Evolutionary conservation across 2,888 invertebrate species (phyloP), one percentile per base, ranked within the genome.

Genomic region (Lysandra bellargus): DNA sequence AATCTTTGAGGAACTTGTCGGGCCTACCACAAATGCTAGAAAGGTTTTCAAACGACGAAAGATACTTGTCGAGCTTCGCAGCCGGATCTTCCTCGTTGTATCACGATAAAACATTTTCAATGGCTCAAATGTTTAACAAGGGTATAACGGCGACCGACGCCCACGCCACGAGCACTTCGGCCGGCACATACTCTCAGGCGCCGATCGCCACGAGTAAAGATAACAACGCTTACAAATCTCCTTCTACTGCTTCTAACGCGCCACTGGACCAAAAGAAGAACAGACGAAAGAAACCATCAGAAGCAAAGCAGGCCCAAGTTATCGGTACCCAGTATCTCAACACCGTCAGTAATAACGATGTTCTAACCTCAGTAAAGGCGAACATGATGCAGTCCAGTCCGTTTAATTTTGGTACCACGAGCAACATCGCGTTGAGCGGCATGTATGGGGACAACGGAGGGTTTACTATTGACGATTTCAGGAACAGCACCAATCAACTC

Each of bases 321-420:
- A 83, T 87, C 57, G 80, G 94, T 95, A 80, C 96, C 80, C 93
- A 86, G n/a, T 93, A 91, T 82, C 92, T 97, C 83, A 95, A 96
- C 14, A 87, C 97, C 77, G 96, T 97, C 84, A 96, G 97, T 78
- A 93, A 96, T 4, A 87, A 86, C 4, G 93, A 93, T 80, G 90
- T 92, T 37, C 81, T 93, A 72, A 89, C 92, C 2, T 90, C 93
- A 2, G 92, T 91, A 0, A 94, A 93, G 82, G 85, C 88, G 0
- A 96, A 96, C 84, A 96, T 97, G 87, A 97, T 98, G 82, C 96
- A 98, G 7, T 96, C 97, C 44, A 97, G 97, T 90, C 97, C 98
- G 78, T 98, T 98, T 85, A 98, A 98, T 88, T 98, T 98, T 86
- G 97, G 97, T 30, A 95, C 97, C 4, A 94, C 97, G 0, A 95